phyloP scores from a whole-genome alignment of 64 coral and sea anemone genomes.

The Montipora efflorescens region DNA sequence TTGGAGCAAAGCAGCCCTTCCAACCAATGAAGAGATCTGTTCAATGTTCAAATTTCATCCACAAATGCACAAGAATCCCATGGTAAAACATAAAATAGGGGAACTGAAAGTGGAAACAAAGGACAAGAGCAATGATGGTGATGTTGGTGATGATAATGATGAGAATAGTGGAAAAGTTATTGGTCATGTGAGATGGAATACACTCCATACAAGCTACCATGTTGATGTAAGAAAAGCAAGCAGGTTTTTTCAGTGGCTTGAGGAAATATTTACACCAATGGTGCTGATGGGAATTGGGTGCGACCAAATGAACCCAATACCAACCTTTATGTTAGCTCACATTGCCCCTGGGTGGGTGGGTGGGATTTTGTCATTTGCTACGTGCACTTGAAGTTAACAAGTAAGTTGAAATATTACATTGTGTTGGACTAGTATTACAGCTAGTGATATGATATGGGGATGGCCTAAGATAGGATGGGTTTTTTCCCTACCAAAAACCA shows the following conservation, averaged over 20 bases:
- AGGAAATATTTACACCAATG: slow-evolving; percentile 40
- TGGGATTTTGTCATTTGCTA: slow-evolving; percentile 37
- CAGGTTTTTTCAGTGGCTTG: slow-evolving; percentile 53
- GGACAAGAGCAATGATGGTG: too few relatives aligned
- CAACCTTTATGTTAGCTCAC: slow-evolving; percentile 50
- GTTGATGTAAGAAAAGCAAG: slow-evolving; percentile 20
- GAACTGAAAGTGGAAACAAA: neutral
- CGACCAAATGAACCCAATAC: slow-evolving; percentile 60
- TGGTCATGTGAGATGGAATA: neutral
- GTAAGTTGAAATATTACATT: too few relatives aligned
- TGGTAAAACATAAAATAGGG: neutral
- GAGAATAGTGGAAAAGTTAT: too few relatives aligned
- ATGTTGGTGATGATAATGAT: too few relatives aligned
- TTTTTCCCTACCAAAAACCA: too few relatives aligned
- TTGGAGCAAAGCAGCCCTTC: slow-evolving; percentile 49
- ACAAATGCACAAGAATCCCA: slow-evolving; percentile 18
- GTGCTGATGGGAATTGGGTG: slow-evolving; percentile 9
- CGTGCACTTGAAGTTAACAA: neutral
- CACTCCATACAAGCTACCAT: neutral
- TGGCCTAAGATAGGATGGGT: too few relatives aligned
- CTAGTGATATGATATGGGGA: too few relatives aligned
- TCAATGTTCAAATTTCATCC: slow-evolving; percentile 68
- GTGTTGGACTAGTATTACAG: too few relatives aligned
- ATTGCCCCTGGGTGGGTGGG: slow-evolving; percentile 72
- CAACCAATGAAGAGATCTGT: slow-evolving; percentile 49